Evolutionary conservation across 2,797 vertebrate genomes (phyloP), one percentile per base, ranked within the genome.

Genomic region (Esox masquinongy): DNA sequence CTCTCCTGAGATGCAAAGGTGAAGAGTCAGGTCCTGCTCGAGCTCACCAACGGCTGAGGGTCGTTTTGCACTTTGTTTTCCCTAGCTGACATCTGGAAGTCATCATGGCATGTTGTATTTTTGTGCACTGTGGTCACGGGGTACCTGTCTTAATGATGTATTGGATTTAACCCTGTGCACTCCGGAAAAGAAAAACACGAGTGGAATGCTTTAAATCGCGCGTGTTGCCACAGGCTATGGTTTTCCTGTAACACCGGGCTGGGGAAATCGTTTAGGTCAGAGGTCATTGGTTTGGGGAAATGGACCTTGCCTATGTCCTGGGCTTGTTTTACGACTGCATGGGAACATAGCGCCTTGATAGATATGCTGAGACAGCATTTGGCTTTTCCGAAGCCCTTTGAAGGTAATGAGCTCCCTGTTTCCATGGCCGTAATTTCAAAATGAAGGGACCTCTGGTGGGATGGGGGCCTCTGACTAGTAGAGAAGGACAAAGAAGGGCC

Each of bases 181-280:
- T 61, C 56, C 56, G 67, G 72, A 74, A 63, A 63, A 76, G 51
- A 75, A 66, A 74, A 79, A 53, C 9, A 77, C 67, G 53, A 53
- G 59, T 26, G 69, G 75, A 82, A 79, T 77, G 72, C 74, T 82
- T 77, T 77, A 77, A 79, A 77, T 77, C 70, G 22, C 19, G 26
- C 43, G 24, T 49, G 34, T 47, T 72, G 74, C 16, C 72, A 74
- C 67, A 69, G 53, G 66, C 47, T 64, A 61, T 4, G 39, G 36
- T 19, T 77, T 49, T 68, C 34, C 50, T 64, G 59, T 74, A 71
- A 73, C 68, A 51, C 16, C 50, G 16, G 50, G 50, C 50, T 51
- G 68, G n/a, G 19, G 59, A 26, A 43, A 9, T 34, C 9, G 36
- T 34, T 68, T n/a, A n/a, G 34, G 67, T 43, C 39, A 68, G 36